Evolutionary conservation across 1,140 invertebrate genomes (phyloP).

Genomic region (Drosophila mayri): DNA sequence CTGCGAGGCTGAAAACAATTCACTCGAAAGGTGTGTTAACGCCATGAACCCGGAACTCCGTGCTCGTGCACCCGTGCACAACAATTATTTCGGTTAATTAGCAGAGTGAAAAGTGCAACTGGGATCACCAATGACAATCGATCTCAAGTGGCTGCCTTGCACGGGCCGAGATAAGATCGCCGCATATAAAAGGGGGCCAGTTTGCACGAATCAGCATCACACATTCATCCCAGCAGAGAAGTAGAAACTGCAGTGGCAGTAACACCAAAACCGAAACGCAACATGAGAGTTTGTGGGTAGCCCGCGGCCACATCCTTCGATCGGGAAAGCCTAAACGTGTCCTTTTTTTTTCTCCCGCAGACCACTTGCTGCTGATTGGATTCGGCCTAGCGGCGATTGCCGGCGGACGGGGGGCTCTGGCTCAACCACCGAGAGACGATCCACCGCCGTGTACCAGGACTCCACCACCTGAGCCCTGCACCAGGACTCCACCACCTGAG

Average conservation of each 20-base stretch:
- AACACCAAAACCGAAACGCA: conserved; percentile 16
- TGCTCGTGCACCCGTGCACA: not conserved
- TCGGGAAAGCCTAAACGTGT: not conserved
- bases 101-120: conserved; percentile 5
- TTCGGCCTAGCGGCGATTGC: conserved; percentile 41
- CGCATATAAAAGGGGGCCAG: conserved; percentile 25
- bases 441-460: not conserved
- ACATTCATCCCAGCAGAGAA: conserved; percentile 28
- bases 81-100: conserved; percentile 15
- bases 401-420: conserved; percentile 17
- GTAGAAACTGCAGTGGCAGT: conserved; percentile 31
- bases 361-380: conserved; percentile 45
- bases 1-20: not conserved
- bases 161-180: conserved; percentile 19
- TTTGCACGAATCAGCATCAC: not conserved
- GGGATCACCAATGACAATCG: conserved; percentile 6
- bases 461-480: conserved; percentile 7
- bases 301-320: not conserved
- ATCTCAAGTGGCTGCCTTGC: conserved; percentile 27
- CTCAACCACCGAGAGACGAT: conserved; percentile 13
- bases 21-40: conserved; percentile 6
- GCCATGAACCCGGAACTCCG: conserved; percentile 12
- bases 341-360: conserved; percentile 13
- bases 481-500: not conserved
- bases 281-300: conserved; percentile 63